Conservation (phyloP, 2,797 vertebrate species). For the Clarias fuscus region DNA sequence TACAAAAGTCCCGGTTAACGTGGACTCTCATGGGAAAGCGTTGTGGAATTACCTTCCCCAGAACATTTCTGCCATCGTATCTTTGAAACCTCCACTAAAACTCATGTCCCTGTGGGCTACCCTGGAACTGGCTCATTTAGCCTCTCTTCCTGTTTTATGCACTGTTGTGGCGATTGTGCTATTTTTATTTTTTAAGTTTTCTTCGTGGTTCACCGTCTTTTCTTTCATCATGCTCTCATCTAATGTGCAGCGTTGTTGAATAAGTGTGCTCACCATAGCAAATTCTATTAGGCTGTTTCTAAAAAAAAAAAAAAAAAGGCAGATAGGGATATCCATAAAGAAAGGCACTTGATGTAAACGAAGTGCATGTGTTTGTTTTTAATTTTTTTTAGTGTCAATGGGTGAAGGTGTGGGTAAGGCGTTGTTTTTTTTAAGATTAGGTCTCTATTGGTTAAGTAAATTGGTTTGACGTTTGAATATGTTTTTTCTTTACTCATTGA, state of each 20-base stretch:
- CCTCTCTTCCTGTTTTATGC: slow-evolving; percentile 33
- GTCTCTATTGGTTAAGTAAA: background rate
- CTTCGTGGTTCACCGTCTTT: background rate
- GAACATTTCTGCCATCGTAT: background rate
- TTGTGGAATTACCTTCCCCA: background rate
- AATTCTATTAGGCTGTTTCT: background rate
- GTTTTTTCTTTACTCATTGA: background rate
- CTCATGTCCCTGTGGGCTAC: background rate
- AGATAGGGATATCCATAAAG: too few species aligned
- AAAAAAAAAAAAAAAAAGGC: too few species aligned
- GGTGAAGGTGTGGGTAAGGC: too few species aligned
- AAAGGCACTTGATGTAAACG: background rate
- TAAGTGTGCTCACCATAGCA: background rate
- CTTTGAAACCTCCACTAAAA: slow-evolving; percentile 8
- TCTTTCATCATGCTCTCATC: background rate
- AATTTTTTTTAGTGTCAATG: too few species aligned
- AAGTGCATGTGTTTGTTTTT: background rate
- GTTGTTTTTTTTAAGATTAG: background rate
- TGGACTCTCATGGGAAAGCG: background rate
- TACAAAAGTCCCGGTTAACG: background rate
- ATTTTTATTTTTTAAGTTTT: slow-evolving; percentile 18
- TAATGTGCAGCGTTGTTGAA: background rate
- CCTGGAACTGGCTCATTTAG: slow-evolving; percentile 25
- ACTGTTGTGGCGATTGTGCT: slow-evolving; percentile 10
- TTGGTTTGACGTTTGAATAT: background rate